Percentiles rank a stretch among this genome's conserved stretches.
These are phyloP conservation scores for Dendroctonus ponderosae DNA, from an alignment of 1,140 invertebrate genomes.

Conservation along the genomic window DNA sequence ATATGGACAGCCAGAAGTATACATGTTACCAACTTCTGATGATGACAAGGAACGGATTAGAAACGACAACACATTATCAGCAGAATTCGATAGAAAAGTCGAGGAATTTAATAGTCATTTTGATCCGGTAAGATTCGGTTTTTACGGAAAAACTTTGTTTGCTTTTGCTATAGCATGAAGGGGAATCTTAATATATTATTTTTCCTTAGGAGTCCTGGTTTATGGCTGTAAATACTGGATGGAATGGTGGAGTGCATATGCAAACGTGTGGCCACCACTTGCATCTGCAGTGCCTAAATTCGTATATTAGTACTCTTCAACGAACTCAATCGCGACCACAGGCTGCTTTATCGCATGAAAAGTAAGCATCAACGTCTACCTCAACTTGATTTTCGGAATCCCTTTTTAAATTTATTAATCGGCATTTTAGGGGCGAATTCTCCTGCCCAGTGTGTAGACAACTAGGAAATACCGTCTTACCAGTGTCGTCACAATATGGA, in stretches of 20 bases:
- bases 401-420: neutral
- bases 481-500: conserved; percentile 77
- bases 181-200: neutral
- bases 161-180: neutral
- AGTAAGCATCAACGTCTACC: conserved; percentile 45
- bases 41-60: conserved; percentile 57
- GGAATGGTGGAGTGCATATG: conserved; percentile 92
- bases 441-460: conserved; percentile 92
- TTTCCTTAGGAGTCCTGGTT: conserved; percentile 68
- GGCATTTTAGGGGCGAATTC: conserved; percentile 74
- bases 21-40: conserved; percentile 66
- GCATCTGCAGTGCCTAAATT: conserved; percentile 88
- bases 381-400: neutral
- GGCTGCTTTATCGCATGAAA: conserved; percentile 67
- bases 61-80: conserved; percentile 60
- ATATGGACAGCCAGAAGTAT: conserved; percentile 55
- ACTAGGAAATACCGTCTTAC: conserved; percentile 88
- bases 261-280: conserved; percentile 95
- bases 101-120: conserved; percentile 72
- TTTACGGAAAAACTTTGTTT: neutral
- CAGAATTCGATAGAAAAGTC: conserved; percentile 66
- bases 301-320: conserved; percentile 78
- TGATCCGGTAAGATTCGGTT: conserved; percentile 69
- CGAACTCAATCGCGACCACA: conserved; percentile 70
- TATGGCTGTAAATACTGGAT: conserved; percentile 82